Evolutionary conservation across 2,888 invertebrate genomes (phyloP).

Genomic region (Lathronympha strigana): DNA sequence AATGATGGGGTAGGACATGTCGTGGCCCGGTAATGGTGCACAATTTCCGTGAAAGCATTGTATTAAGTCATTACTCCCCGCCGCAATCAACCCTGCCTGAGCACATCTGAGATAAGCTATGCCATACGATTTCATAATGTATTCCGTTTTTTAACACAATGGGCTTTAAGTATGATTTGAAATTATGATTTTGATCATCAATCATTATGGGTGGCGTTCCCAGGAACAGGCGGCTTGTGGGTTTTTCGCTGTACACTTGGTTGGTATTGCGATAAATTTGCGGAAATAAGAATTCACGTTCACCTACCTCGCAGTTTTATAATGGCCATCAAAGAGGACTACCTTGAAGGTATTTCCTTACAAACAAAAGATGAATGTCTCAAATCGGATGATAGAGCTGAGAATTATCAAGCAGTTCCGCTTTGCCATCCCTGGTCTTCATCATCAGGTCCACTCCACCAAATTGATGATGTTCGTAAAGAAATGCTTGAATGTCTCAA

Average conservation of each 20-base stretch:
- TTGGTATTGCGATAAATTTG: background rate
- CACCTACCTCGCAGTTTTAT: background rate
- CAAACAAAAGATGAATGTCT: too few species aligned
- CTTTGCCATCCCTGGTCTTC: too few species aligned
- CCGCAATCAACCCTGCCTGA: conserved; percentile 56
- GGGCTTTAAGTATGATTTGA: conserved; percentile 35
- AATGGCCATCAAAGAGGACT: background rate
- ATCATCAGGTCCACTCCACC: background rate
- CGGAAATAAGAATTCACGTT: background rate
- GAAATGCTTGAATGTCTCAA: too few species aligned
- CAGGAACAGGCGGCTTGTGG: background rate
- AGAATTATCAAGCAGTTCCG: too few species aligned
- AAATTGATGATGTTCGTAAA: too few species aligned
- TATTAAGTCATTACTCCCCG: conserved; percentile 73
- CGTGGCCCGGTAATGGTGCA: conserved; percentile 61
- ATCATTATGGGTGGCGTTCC: conserved; percentile 16
- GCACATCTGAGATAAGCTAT: conserved; percentile 51
- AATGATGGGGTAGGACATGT: conserved; percentile 65
- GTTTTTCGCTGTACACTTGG: background rate
- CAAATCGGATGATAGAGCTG: too few species aligned
- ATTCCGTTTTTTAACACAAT: conserved; percentile 40
- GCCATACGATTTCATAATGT: conserved; percentile 45
- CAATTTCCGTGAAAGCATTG: conserved; percentile 73
- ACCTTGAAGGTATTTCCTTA: too few species aligned
- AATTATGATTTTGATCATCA: conserved; percentile 27